Evolutionary conservation across 2,113 vertebrate species (phyloP).

Genomic region (Zapornia atra): DNA sequence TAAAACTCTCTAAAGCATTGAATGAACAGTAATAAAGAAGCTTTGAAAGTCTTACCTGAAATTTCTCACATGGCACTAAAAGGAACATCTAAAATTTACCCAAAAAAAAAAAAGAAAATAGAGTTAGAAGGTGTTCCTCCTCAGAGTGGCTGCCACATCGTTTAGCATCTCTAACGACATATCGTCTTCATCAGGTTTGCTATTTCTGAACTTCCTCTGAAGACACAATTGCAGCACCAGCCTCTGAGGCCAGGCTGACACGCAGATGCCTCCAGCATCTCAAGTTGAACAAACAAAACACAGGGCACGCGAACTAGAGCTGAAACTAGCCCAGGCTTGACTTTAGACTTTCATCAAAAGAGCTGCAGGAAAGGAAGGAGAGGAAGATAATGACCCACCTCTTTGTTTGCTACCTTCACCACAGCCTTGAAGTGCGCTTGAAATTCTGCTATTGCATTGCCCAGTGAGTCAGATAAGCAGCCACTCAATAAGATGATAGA

Average conservation of each 20-base stretch:
- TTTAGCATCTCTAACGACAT: background rate
- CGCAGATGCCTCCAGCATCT: background rate
- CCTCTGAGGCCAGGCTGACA: conserved; percentile 25
- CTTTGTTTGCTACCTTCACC: background rate
- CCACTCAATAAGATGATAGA: background rate
- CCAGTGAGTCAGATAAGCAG: background rate
- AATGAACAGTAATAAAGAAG: background rate
- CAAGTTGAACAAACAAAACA: background rate
- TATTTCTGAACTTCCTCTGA: conserved; percentile 72
- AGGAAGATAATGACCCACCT: conserved; percentile 13
- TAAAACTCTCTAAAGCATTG: background rate
- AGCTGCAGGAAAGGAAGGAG: background rate
- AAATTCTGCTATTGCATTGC: background rate
- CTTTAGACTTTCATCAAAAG: background rate
- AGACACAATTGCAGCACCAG: conserved; percentile 17
- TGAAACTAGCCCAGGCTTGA: background rate
- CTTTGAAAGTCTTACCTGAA: conserved; percentile 38
- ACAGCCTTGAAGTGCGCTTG: background rate
- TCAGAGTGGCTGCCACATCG: background rate
- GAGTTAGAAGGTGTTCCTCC: background rate
- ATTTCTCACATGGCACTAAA: background rate
- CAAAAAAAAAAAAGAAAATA: background rate
- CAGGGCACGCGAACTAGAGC: background rate
- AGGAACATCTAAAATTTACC: conserved; percentile 6
- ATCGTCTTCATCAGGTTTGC: conserved; percentile 51